phyloP scores from a whole-genome alignment of 2,797 vertebrate genomes.

The Crenuchus spilurus region DNA sequence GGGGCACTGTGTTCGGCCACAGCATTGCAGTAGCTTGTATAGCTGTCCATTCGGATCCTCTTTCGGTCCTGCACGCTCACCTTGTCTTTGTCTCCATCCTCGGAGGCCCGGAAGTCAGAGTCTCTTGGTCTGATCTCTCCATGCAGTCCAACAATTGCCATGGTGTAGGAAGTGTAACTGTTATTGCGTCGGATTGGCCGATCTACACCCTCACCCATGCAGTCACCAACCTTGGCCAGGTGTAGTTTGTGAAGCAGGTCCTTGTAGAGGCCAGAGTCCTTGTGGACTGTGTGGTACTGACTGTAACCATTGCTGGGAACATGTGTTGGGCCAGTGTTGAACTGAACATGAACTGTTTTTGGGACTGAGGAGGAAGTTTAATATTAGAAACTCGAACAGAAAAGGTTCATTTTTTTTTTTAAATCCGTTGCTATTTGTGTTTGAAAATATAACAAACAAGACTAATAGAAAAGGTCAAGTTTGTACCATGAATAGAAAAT shows the following conservation, averaged over 20 bases:
- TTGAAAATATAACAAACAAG: too few species aligned
- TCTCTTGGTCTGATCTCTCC: slow-evolving; percentile 79
- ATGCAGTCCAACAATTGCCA: slow-evolving; percentile 98
- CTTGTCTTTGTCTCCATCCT: slow-evolving; percentile 78
- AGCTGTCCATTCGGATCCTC: slow-evolving; percentile 95
- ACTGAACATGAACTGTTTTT: slow-evolving; percentile 78
- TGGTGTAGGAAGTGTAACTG: slow-evolving; percentile 98
- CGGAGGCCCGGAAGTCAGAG: slow-evolving; percentile 74
- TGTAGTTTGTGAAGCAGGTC: slow-evolving; percentile 96
- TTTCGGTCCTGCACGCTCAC: slow-evolving; percentile 75
- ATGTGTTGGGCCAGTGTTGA: slow-evolving; percentile 83
- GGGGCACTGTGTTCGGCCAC: slow-evolving; percentile 86
- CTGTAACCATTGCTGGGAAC: slow-evolving; percentile 86
- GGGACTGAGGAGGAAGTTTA: slow-evolving; percentile 55
- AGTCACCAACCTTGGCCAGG: slow-evolving; percentile 94
- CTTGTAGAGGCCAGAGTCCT: slow-evolving; percentile 96
- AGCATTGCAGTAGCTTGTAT: slow-evolving; percentile 97
- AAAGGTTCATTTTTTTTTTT: too few species aligned
- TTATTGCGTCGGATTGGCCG: slow-evolving; percentile 94
- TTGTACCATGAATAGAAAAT: too few species aligned
- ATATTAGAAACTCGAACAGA: too few species aligned
- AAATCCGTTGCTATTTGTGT: too few species aligned
- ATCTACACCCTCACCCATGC: slow-evolving; percentile 91
- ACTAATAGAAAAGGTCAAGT: too few species aligned
- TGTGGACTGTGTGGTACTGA: slow-evolving; percentile 97